Percentiles rank a stretch among this genome's conserved stretches.
Evolutionary conservation across 2,797 vertebrate genomes (phyloP).

Genomic region (Artibeus lituratus): DNA sequence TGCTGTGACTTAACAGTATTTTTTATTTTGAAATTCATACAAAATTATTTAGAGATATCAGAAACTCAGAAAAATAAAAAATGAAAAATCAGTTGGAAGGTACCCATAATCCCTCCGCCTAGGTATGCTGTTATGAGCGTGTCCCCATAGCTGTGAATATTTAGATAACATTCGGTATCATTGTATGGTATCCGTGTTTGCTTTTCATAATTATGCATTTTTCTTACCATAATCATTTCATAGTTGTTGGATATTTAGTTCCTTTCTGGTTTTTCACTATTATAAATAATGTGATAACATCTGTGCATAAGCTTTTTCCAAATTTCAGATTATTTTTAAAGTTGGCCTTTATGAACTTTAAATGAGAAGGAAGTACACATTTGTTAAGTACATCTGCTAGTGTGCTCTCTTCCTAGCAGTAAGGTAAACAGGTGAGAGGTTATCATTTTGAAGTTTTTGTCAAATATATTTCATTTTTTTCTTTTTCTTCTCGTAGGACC

Average conservation of each 20-base stretch:
- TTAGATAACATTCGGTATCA: neutral
- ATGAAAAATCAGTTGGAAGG: neutral
- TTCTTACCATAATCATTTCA: neutral
- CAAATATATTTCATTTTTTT: slow-evolving; percentile 22
- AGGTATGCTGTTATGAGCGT: neutral
- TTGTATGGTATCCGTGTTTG: neutral
- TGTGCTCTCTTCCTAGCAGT: neutral
- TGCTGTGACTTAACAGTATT: neutral
- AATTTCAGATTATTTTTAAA: slow-evolving; percentile 3
- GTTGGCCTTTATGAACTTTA: slow-evolving; percentile 45
- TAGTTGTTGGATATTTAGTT: neutral
- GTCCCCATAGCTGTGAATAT: neutral
- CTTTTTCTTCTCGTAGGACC: slow-evolving; percentile 85
- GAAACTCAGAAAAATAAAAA: neutral
- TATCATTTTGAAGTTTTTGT: slow-evolving; percentile 42
- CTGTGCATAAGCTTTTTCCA: neutral
- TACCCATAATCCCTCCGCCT: neutral
- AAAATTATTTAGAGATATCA: slow-evolving; percentile 2
- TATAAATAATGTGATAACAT: slow-evolving; percentile 1
- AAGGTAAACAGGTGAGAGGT: neutral
- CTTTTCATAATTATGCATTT: neutral
- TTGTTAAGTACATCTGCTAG: neutral
- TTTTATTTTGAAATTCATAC: neutral
- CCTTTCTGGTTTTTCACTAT: neutral
- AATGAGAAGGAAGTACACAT: slow-evolving; percentile 15